These are phyloP conservation scores for Ciconia boyciana DNA, from an alignment of 2,113 vertebrate species.

Conservation along the genomic window DNA sequence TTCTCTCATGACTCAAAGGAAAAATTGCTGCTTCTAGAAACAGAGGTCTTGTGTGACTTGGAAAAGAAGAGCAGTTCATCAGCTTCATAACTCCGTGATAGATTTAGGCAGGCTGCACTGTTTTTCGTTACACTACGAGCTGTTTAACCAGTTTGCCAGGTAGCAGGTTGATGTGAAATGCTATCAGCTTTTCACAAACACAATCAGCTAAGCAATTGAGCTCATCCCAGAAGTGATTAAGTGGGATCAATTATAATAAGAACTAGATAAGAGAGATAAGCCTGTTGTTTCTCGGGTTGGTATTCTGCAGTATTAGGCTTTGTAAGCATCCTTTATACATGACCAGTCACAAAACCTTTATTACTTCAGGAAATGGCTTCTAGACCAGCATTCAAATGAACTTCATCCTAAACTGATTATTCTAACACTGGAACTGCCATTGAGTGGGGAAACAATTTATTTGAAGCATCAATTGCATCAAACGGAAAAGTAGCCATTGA, in stretches of 20 bases:
- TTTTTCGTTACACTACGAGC: neutral
- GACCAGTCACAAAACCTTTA: neutral
- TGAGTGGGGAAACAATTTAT: neutral
- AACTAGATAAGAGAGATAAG: constrained; percentile 30
- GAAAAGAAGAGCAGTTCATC: neutral
- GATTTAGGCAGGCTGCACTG: neutral
- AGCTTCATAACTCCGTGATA: neutral
- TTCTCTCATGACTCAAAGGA: neutral
- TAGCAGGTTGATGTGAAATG: constrained; percentile 10
- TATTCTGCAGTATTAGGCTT: neutral
- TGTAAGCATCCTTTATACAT: neutral
- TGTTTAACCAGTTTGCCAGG: neutral
- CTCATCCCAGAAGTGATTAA: constrained; percentile 28
- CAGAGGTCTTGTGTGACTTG: neutral
- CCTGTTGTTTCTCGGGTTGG: neutral
- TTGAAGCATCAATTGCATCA: neutral
- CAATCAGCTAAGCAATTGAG: constrained; percentile 20
- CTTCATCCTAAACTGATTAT: constrained; percentile 3
- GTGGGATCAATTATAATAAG: constrained; percentile 40
- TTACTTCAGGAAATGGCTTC: constrained; percentile 1
- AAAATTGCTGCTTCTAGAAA: neutral
- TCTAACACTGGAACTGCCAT: neutral
- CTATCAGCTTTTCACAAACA: constrained; percentile 22
- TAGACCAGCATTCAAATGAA: constrained; percentile 16
- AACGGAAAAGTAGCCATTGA: neutral